Evolutionary conservation across 2,797 vertebrate genomes (phyloP).

Genomic region (Chloroceryle inda): DNA sequence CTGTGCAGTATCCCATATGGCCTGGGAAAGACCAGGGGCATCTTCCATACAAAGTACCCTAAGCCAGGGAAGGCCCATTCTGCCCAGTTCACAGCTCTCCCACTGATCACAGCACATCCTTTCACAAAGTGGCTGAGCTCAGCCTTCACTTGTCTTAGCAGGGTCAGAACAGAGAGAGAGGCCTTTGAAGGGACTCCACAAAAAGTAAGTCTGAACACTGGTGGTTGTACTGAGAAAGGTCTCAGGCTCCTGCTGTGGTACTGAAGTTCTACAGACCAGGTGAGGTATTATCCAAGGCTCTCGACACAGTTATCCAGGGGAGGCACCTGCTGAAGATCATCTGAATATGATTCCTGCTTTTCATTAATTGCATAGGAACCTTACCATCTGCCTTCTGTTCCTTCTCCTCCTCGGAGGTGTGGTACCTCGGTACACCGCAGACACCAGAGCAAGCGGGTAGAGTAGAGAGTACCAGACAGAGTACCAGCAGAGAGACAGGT

Average conservation of each 20-base stretch:
- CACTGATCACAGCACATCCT: background rate
- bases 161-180: background rate
- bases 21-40: background rate
- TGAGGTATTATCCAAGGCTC: background rate
- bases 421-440: background rate
- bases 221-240: background rate
- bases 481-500: background rate
- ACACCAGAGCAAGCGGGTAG: background rate
- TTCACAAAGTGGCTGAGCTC: background rate
- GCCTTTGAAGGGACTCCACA: background rate
- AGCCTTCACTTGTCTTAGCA: background rate
- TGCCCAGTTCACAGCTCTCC: background rate
- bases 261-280: background rate
- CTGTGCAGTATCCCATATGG: background rate
- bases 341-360: background rate
- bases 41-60: background rate
- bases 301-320: background rate
- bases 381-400: background rate
- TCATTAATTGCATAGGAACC: background rate
- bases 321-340: background rate
- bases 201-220: background rate
- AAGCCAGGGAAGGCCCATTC: background rate
- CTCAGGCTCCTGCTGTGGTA: background rate
- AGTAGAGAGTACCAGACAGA: background rate
- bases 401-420: background rate